A percentile compares a stretch with the other conserved stretches of the same genome.
phyloP scores from a whole-genome alignment of 1,140 invertebrate genomes.

The Drosophila paulistorum region DNA sequence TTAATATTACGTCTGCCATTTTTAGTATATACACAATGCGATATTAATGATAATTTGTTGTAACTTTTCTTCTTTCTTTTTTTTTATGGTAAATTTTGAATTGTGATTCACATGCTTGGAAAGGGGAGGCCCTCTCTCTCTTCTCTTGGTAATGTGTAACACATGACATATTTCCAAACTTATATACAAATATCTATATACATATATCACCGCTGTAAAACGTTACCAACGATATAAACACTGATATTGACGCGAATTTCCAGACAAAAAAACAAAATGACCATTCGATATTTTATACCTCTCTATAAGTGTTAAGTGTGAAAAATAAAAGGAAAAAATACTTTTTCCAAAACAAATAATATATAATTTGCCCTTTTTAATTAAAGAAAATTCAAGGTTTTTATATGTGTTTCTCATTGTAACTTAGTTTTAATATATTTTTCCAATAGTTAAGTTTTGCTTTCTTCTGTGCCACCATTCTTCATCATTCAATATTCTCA shows the following conservation, averaged over 20 bases:
- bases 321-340: slow-evolving; percentile 21
- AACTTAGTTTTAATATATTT: slow-evolving; percentile 75
- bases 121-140: too few relatives aligned
- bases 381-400: neutral
- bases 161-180: slow-evolving; percentile 11
- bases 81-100: slow-evolving; percentile 52
- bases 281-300: slow-evolving; percentile 66
- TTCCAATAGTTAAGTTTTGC: slow-evolving; percentile 75
- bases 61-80: slow-evolving; percentile 27
- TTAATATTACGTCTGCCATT: slow-evolving; percentile 52
- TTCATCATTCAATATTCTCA: slow-evolving; percentile 43
- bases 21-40: slow-evolving; percentile 27
- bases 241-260: slow-evolving; percentile 30
- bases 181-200: slow-evolving; percentile 19
- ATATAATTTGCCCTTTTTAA: too few relatives aligned
- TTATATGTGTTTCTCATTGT: slow-evolving; percentile 52
- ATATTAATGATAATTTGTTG: slow-evolving; percentile 28
- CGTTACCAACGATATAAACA: slow-evolving; percentile 61
- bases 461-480: slow-evolving; percentile 47
- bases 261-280: slow-evolving; percentile 26
- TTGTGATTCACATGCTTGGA: slow-evolving; percentile 16
- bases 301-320: slow-evolving; percentile 43
- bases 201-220: slow-evolving; percentile 57
- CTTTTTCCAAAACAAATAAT: neutral
- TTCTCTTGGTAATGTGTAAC: too few relatives aligned